Base-by-base conservation (phyloP, 1,140 invertebrate genomes). In the Orius laevigatus region DNA sequence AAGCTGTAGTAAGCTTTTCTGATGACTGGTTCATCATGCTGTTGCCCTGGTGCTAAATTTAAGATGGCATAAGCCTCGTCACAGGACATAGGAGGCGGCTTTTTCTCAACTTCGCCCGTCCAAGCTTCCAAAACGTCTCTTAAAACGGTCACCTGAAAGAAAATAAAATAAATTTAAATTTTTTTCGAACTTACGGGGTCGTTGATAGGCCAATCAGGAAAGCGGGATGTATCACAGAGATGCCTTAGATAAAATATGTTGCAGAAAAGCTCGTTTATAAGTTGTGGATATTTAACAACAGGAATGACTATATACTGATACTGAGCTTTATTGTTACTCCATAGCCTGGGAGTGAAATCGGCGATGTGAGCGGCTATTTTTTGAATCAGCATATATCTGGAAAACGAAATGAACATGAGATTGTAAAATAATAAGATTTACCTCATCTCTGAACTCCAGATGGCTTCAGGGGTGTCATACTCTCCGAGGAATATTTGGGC, bases 381-480 rank as follows among this genome's bases (percentile, higher is more conserved):
- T 65, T 95, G 88, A 59, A 98, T 98, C 60, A 98, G 75, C 71
- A 94, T 75, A 31, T 90, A 74, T 56, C 88, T 81, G 63, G 15
- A 66, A 64, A 49, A n/a, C n/a, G n/a, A n/a, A 53, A n/a, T n/a
- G n/a, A n/a, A n/a, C n/a, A n/a, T n/a, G n/a, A n/a, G n/a, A n/a
- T n/a, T n/a, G n/a, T n/a, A n/a, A n/a, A n/a, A n/a, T n/a, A n/a
- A n/a, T n/a, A n/a, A n/a, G n/a, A n/a, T n/a, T 4, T 25, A 73
- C 70, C 77, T 75, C 87, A 91, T 91, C 66, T 88, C 84, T 0
- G 79, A 75, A 63, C 84, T 89, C 87, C 87, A 91, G 53, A 91
- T 98, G 1, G 91, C 93, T 71, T 99, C 96, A 1, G 96, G 96
- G 6, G 94, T 98, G 63, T 99, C 94, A 67, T 92, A 99, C 69